Evolutionary conservation across 2,888 invertebrate species (phyloP).

Genomic region (Amphipyra berbera): DNA sequence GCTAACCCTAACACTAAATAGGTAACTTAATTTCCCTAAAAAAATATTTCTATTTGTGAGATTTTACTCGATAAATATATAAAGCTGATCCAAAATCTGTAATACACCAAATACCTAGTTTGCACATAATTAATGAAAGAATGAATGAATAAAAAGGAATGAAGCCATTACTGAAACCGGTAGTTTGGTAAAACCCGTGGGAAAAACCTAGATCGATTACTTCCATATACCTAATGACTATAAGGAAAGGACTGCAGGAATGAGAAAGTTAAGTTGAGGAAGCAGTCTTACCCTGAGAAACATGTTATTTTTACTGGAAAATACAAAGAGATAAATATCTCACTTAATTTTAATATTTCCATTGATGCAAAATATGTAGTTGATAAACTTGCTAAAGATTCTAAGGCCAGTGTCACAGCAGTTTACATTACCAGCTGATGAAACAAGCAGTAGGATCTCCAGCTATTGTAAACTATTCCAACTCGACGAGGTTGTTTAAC

Average conservation of each 20-base stretch:
- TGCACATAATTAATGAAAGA: background rate
- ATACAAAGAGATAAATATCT: background rate
- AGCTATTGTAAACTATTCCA: constrained; percentile 30
- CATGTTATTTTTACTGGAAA: background rate
- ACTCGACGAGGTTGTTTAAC: constrained; percentile 34
- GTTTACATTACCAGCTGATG: constrained; percentile 9
- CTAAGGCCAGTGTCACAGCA: background rate
- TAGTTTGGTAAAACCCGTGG: constrained; percentile 5
- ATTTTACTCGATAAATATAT: no score
- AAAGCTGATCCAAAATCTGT: background rate
- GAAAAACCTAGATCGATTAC: constrained; percentile 16
- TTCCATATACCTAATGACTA: background rate
- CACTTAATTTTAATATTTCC: background rate
- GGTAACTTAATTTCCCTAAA: no score
- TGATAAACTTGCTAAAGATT: background rate
- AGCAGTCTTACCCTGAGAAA: background rate
- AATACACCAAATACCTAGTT: background rate
- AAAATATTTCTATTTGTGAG: no score
- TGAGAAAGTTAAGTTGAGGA: constrained; percentile 4
- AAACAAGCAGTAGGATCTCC: constrained; percentile 12
- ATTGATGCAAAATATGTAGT: background rate
- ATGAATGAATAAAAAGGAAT: constrained; percentile 1
- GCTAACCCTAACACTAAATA: no score
- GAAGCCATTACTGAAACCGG: background rate
- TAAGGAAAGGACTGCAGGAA: background rate